Conservation (phyloP, 30 jellyfish, hydroid and myxozoan genomes). For the Aurelia sp. region DNA sequence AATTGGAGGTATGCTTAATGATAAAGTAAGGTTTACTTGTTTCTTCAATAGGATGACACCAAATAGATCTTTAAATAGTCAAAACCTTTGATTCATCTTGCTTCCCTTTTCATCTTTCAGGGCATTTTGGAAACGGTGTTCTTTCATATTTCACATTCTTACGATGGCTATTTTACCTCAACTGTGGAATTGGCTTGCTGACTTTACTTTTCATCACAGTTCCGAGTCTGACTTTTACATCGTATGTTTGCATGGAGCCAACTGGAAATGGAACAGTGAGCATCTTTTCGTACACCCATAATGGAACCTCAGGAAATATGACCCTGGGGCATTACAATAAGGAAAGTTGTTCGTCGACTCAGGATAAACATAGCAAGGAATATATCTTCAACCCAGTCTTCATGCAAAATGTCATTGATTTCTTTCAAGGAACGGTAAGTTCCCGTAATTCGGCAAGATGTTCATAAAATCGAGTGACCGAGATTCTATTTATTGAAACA, state of each 20-base stretch:
- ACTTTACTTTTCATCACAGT: constrained; percentile 32
- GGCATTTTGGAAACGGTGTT: constrained; percentile 76
- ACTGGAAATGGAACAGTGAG: constrained; percentile 16
- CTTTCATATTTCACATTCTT: constrained; percentile 65
- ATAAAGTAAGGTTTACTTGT: no score
- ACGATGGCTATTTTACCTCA: constrained; percentile 66
- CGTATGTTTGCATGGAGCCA: constrained; percentile 32
- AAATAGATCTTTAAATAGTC: no score
- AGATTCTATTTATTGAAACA: no score
- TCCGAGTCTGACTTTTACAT: constrained; percentile 47
- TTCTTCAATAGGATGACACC: no score
- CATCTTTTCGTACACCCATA: constrained; percentile 5
- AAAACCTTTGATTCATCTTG: no score
- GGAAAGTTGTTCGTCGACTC: constrained; percentile 9
- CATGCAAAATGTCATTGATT: constrained; percentile 52
- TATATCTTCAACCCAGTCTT: constrained; percentile 4
- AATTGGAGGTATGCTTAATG: constrained; percentile 57
- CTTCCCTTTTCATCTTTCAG: constrained; percentile 7
- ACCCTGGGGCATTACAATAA: constrained; percentile 15
- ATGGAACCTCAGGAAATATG: constrained; percentile 19
- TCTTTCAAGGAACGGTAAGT: constrained; percentile 85
- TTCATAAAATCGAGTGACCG: no score
- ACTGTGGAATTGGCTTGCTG: constrained; percentile 39
- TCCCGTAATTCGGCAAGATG: no score
- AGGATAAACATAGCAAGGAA: not conserved